phyloP scores from a whole-genome alignment of 2,797 vertebrate genomes.

The Dryobates pubescens region DNA sequence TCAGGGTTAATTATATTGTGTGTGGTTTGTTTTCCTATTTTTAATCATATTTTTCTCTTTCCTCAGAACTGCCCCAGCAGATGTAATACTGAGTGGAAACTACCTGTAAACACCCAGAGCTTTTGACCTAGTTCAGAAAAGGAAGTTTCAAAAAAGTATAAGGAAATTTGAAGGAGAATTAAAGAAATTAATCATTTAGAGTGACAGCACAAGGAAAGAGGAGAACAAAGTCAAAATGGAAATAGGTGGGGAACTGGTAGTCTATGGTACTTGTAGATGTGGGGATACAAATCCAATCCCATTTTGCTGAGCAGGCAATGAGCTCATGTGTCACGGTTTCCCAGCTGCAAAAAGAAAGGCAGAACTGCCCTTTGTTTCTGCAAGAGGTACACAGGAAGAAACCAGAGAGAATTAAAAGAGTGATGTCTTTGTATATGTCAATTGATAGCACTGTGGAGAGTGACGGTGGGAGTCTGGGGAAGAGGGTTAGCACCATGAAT shows the following conservation, averaged over 20 bases:
- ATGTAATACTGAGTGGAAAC: neutral
- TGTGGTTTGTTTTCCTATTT: neutral
- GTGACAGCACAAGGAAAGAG: neutral
- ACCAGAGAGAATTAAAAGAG: neutral
- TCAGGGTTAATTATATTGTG: neutral
- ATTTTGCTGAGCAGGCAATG: neutral
- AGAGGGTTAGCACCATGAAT: neutral
- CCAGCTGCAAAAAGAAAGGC: neutral
- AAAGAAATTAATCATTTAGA: neutral
- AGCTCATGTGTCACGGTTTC: neutral
- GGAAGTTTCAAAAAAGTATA: neutral
- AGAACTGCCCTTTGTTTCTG: neutral
- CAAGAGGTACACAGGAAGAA: neutral
- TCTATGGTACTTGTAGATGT: neutral
- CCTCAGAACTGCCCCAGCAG: neutral
- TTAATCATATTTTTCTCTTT: neutral
- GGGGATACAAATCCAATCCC: neutral
- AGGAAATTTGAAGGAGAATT: neutral
- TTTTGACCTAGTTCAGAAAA: neutral
- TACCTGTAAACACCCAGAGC: neutral
- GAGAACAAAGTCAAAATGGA: neutral
- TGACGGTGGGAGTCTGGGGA: neutral
- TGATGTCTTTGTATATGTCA: rapidly evolving
- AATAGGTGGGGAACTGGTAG: neutral
- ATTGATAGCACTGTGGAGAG: neutral